Evolutionary conservation across 2,113 vertebrate genomes (phyloP).

Genomic region (Brachyistius frenatus): DNA sequence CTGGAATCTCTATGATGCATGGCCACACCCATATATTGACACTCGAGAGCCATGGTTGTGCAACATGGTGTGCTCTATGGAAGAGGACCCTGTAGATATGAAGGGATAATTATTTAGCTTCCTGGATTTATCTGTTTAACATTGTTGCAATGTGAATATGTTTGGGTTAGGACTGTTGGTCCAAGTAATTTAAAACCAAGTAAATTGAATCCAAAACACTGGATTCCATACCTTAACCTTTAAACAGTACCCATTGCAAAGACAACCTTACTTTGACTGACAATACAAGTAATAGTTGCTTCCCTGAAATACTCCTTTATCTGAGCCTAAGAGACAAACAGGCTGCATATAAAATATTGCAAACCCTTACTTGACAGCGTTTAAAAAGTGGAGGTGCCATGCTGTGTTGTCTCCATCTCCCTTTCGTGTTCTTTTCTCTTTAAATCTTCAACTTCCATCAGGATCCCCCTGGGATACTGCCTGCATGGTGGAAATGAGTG

Average conservation of each 20-base stretch:
- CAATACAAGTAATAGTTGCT: background rate
- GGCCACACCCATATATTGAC: no score
- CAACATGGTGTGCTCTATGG: no score
- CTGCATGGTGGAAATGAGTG: background rate
- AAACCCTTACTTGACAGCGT: background rate
- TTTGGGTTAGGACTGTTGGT: no score
- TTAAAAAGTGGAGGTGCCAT: background rate
- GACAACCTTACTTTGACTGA: background rate
- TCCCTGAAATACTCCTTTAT: background rate
- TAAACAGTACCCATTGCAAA: background rate
- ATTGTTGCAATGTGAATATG: no score
- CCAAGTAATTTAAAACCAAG: no score
- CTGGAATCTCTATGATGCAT: no score
- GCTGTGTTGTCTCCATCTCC: background rate
- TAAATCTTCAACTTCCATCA: background rate
- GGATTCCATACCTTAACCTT: no score
- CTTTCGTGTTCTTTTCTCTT: slow-evolving; percentile 3
- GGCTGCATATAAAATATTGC: background rate
- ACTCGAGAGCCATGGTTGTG: no score
- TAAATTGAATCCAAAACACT: no score
- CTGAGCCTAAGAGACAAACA: slow-evolving; percentile 3
- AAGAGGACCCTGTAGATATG: no score
- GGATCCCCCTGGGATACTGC: background rate
- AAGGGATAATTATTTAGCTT: no score
- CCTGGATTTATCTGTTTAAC: no score